Evolutionary conservation across 2,113 vertebrate species (phyloP).

Genomic region (Gavia stellata): DNA sequence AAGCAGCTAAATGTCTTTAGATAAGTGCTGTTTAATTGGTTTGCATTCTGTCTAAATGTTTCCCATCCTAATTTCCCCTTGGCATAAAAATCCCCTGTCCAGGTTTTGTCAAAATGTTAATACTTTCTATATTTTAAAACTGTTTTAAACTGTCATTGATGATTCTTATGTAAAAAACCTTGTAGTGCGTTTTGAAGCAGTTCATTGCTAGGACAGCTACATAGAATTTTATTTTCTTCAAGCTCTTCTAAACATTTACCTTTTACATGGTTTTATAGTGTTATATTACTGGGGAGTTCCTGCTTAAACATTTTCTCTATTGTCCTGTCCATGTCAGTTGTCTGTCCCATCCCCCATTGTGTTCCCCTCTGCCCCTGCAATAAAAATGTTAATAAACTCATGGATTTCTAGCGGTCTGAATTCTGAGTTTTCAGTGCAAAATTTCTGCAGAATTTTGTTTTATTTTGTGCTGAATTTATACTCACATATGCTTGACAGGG

Average conservation of each 20-base stretch:
- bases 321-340: neutral
- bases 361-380: neutral
- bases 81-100: neutral
- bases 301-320: neutral
- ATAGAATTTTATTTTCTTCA: conserved; percentile 5
- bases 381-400: neutral
- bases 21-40: conserved; percentile 31
- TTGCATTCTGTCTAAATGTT: conserved; percentile 28
- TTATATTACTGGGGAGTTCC: neutral
- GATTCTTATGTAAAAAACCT: neutral
- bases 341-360: neutral
- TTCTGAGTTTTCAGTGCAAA: neutral
- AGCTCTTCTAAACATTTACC: conserved; percentile 38
- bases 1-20: neutral
- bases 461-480: neutral
- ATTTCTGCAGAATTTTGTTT: neutral
- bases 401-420: neutral
- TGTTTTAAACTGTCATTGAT: conserved; percentile 45
- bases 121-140: conserved; percentile 36
- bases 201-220: conserved; percentile 15
- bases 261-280: neutral
- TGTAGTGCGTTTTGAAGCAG: conserved; percentile 7
- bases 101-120: conserved; percentile 46
- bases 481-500: neutral
- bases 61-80: conserved; percentile 4